Conservation (phyloP, 2,888 invertebrate species). For the Tetropium fuscum region DNA sequence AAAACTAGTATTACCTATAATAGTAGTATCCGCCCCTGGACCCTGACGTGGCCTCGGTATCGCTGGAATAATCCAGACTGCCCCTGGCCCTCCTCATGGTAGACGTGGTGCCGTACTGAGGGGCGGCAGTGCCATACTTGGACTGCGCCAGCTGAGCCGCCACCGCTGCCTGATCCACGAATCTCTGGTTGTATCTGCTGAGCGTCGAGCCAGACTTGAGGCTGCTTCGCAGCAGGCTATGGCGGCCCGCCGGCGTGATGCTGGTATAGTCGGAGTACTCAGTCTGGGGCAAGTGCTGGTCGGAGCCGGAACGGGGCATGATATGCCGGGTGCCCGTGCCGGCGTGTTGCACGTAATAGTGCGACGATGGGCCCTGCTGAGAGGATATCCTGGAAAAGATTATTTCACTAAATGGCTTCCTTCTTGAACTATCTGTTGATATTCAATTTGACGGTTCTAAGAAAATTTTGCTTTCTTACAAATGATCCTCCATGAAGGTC, state of each 20-base stretch:
- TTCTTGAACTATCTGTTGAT: too few relatives aligned
- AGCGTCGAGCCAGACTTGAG: constrained; percentile 75
- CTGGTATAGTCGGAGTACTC: constrained; percentile 88
- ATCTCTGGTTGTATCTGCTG: constrained; percentile 59
- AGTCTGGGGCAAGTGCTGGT: constrained; percentile 89
- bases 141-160: constrained; percentile 66
- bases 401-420: too few relatives aligned
- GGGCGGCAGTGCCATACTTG: constrained; percentile 59
- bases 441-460: too few relatives aligned
- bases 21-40: constrained; percentile 84
- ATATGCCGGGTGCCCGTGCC: constrained; percentile 67
- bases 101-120: constrained; percentile 63
- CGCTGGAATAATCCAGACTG: constrained; percentile 92
- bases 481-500: too few relatives aligned
- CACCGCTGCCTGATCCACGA: constrained; percentile 70
- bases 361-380: constrained; percentile 66
- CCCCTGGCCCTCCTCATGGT: constrained; percentile 81
- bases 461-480: too few relatives aligned
- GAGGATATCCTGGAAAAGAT: constrained; percentile 62
- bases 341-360: constrained; percentile 68
- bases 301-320: constrained; percentile 90
- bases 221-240: constrained; percentile 85
- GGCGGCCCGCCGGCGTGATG: constrained; percentile 76
- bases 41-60: constrained; percentile 93
- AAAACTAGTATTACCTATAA: constrained; percentile 62